phyloP scores from a whole-genome alignment of 2,888 invertebrate genomes.

The Halocaridina rubra region DNA sequence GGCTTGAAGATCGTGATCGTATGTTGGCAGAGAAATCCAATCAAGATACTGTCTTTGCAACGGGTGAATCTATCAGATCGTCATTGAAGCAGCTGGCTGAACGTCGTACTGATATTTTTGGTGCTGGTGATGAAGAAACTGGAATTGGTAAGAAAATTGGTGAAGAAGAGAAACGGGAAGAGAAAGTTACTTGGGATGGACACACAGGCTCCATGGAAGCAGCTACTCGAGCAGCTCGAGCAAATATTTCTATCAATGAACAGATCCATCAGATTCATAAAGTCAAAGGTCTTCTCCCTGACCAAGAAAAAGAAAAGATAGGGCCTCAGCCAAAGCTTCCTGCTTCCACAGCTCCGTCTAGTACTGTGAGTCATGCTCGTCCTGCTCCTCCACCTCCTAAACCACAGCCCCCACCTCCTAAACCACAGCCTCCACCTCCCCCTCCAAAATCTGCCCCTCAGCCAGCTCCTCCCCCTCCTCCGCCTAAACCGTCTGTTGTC shows the following conservation, averaged over 20 bases:
- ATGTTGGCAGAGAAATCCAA: conserved; percentile 90
- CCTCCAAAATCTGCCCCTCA: conserved; percentile 64
- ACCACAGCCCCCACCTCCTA: conserved; percentile 62
- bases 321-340: conserved; percentile 77
- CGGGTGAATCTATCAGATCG: conserved; percentile 79
- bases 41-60: conserved; percentile 85
- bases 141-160: conserved; percentile 98
- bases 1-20: conserved; percentile 96
- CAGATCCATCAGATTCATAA: conserved; percentile 98
- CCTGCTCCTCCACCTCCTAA: conserved; percentile 67
- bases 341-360: conserved; percentile 67
- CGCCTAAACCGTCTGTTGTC: conserved; percentile 66
- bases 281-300: conserved; percentile 91
- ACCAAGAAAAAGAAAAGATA: conserved; percentile 96
- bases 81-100: conserved; percentile 96
- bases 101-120: conserved; percentile 99
- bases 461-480: conserved; percentile 70
- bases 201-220: conserved; percentile 97
- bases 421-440: conserved; percentile 65
- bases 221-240: conserved; percentile 91
- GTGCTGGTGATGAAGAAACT: conserved; percentile 98
- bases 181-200: conserved; percentile 90
- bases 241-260: conserved; percentile 94
- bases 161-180: conserved; percentile 81
- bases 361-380: conserved; percentile 65